A percentile compares a stretch with the other conserved stretches of the same genome.
These are phyloP conservation scores for Machimus atricapillus DNA, from an alignment of 2,888 invertebrate genomes.

Conservation along the genomic window DNA sequence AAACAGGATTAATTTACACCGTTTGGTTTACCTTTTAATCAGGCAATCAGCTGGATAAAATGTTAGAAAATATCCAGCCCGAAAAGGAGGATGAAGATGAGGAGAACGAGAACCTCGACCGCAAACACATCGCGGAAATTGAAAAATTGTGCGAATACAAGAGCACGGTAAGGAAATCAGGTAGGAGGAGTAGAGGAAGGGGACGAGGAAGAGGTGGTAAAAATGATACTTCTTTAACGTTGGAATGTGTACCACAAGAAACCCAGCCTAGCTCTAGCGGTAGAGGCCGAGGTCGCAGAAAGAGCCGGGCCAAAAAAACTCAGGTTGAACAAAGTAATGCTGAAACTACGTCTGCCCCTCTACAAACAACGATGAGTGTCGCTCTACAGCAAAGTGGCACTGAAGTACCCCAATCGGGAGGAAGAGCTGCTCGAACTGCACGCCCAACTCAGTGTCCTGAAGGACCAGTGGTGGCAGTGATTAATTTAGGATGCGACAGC, in stretches of 20 bases:
- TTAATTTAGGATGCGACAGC: not conserved
- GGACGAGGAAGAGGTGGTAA: no score
- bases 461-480: slow-evolving; percentile 45
- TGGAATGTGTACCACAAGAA: not conserved
- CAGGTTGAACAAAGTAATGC: not conserved
- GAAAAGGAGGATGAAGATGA: not conserved
- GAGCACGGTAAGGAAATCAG: not conserved
- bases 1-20: not conserved
- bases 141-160: not conserved
- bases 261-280: not conserved
- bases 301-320: not conserved
- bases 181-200: not conserved
- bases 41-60: not conserved
- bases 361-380: not conserved
- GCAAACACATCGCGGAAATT: not conserved
- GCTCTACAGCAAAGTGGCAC: not conserved
- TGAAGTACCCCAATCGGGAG: not conserved
- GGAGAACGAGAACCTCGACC: not conserved
- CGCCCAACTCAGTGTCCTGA: slow-evolving; percentile 49
- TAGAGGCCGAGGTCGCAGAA: not conserved
- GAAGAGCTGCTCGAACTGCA: not conserved
- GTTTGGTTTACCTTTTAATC: not conserved
- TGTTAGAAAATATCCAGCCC: not conserved
- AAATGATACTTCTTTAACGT: not conserved
- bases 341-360: not conserved